Evolutionary conservation across 2,888 invertebrate species (phyloP), one percentile per base, ranked within the genome.

Genomic region (Nomada ferruginata): DNA sequence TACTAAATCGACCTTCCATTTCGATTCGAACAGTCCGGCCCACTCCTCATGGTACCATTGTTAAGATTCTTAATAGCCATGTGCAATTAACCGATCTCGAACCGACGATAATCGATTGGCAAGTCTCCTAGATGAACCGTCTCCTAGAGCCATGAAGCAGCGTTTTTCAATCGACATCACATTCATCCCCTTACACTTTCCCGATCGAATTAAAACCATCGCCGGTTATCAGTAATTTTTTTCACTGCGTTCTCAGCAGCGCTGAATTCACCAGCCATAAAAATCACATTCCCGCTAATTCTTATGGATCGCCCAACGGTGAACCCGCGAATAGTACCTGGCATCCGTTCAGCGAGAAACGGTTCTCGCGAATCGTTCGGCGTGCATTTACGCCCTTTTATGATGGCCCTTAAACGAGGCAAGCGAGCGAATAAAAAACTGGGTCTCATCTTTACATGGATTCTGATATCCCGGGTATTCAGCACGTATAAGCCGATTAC

Each of bases 401-500:
- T n/a, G 76, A 36, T 23, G 26, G 44, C 47, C 50, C 61, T 69
- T 73, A 64, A 73, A 26, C 69, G 44, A 23, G 26, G 29, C 52
- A 26, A 42, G 3, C 18, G 20, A 26, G 29, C 61, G 55, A 52
- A 76, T 70, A 83, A 83, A 79, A 87, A 79, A 66, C 64, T 36
- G 57, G 57, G 74, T 80, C 81, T 86, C 77, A 71, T 87, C 83
- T 87, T 86, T 80, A 76, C 70, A 76, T 60, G 85, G 80, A 75
- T 81, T 72, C 78, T 79, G 87, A 85, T 86, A 86, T 84, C 65
- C 75, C 78, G 53, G 64, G 63, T 4, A 20, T 23, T 68, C 74
- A 74, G 79, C 79, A 74, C 52, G 65, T 79, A 75, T 87, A 87
- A 87, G 87, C 87, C 89, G 89, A 87, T 87, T 87, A 87, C 57